Base-by-base conservation (phyloP, 2,113 vertebrate genomes). In the Turnix velox region DNA sequence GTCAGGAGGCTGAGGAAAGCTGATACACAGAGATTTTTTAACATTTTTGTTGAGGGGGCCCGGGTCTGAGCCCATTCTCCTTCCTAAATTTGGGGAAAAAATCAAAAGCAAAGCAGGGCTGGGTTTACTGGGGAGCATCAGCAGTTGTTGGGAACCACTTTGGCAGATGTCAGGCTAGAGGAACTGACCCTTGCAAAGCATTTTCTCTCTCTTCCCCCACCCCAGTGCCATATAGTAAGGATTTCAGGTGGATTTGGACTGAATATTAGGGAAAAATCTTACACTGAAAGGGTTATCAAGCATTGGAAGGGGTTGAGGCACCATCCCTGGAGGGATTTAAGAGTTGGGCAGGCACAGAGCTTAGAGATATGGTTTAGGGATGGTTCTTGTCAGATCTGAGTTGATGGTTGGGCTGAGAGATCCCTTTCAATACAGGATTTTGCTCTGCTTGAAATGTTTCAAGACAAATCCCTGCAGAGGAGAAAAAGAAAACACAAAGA, bases 161-260 rank as follows among this genome's bases (percentile, higher is more conserved):
- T 28, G 8, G 23, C 9, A 68, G 30, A 19, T 0, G 3, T 1
- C 11, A 10, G 19, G 28, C 25, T 66, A 30, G 1, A 87, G 30
- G 16, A 57, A 6, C 59, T n/a, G 9, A 0, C 15, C 24, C n/a
- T 25, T 40, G 46, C 7, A 33, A 67, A 84, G 52, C 11, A 6
- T 55, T 72, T 78, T 87, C 40, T 28, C 77, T 57, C 24, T 46
- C 39, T 68, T 78, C 37, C 13, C 30, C 9, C 0, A 7, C 31
- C 20, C 23, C 63, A 24, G 43, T 9, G 67, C 52, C 4, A 10
- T 8, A 55, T 23, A 51, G 8, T 4, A 10, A 58, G 25, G 55
- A 52, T 57, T 94, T 84, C 27, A 23, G 57, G 24, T 2, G 7
- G 18, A 18, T n/a, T n/a, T n/a, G n/a, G n/a, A n/a, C n/a, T n/a